phyloP scores from a whole-genome alignment of 2,888 invertebrate species.

The Rambutsinella grinnellia region DNA sequence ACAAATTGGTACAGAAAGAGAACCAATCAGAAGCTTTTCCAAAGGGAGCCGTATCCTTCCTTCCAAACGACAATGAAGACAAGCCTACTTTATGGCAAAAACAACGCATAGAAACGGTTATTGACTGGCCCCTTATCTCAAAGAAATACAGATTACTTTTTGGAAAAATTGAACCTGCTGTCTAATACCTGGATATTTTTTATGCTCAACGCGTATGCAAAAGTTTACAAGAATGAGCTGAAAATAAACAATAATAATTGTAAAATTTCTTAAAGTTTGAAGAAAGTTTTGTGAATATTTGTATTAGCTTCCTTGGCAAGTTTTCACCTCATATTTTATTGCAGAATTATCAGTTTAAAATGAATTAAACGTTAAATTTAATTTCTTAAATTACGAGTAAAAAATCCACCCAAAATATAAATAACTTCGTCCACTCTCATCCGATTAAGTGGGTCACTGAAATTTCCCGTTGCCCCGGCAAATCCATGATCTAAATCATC shows the following conservation, averaged over 20 bases:
- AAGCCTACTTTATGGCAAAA: slow-evolving; percentile 68
- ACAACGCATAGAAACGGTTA: slow-evolving; percentile 88
- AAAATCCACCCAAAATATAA: slow-evolving; percentile 51
- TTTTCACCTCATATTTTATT: too few species aligned
- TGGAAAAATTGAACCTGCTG: slow-evolving; percentile 74
- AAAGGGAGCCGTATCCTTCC: slow-evolving; percentile 35
- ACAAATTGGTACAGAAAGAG: slow-evolving; percentile 67
- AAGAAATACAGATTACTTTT: slow-evolving; percentile 87
- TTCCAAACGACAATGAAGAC: slow-evolving; percentile 47
- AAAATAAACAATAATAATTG: too few species aligned
- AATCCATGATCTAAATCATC: slow-evolving; percentile 62
- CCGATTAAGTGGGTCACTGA: slow-evolving; percentile 49
- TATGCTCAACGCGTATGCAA: too few species aligned
- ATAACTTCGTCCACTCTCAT: slow-evolving; percentile 59
- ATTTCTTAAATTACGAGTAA: slow-evolving; percentile 39
- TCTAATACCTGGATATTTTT: too few species aligned
- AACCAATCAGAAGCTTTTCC: slow-evolving; percentile 22
- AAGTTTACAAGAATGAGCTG: too few species aligned
- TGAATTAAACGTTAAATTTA: too few species aligned
- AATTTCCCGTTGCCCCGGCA: slow-evolving; percentile 53
- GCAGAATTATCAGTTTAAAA: too few species aligned
- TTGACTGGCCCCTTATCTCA: slow-evolving; percentile 92
- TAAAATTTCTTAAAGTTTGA: too few species aligned
- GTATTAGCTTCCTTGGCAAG: too few species aligned
- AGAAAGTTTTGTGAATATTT: too few species aligned